These are phyloP conservation scores for Cladorhizidae sp. DNA, from an alignment of 37 sponge, comb jelly and placozoan species.

Conservation along the genomic window DNA sequence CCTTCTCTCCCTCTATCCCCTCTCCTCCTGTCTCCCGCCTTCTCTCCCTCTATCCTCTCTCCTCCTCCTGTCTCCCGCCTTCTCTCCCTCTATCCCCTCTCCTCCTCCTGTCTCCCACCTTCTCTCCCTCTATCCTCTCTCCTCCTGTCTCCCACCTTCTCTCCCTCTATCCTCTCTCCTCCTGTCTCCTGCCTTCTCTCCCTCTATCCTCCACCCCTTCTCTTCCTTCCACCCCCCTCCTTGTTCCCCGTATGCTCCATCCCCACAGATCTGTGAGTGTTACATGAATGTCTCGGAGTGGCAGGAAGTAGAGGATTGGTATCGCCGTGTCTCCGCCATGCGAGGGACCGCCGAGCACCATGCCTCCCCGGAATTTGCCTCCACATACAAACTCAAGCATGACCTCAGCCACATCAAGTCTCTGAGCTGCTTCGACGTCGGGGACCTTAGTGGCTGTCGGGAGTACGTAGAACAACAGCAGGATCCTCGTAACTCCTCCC, in stretches of 20 bases:
- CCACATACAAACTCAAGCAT: slow-evolving; percentile 52
- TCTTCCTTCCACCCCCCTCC: no score
- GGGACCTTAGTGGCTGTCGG: slow-evolving; percentile 26
- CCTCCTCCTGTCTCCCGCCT: no score
- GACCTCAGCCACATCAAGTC: slow-evolving; percentile 74
- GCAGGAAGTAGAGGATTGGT: slow-evolving; percentile 73
- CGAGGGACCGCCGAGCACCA: slow-evolving; percentile 11
- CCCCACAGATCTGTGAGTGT: slow-evolving; percentile 79
- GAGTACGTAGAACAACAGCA: slow-evolving; percentile 50
- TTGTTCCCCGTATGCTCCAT: no score
- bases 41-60: no score
- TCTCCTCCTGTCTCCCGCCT: no score
- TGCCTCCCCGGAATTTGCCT: slow-evolving; percentile 7
- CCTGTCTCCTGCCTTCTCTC: background rate
- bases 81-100: background rate
- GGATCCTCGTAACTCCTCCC: slow-evolving; percentile 24
- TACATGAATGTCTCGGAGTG: slow-evolving; percentile 73
- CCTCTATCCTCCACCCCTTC: background rate
- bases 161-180: background rate
- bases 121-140: background rate
- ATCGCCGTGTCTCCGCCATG: slow-evolving; percentile 32
- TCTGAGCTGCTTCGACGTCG: slow-evolving; percentile 53
- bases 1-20: background rate
- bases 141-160: background rate
- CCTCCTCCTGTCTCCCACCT: background rate